A percentile compares a stretch with the other conserved stretches of the same genome.
Evolutionary conservation across 2,113 vertebrate genomes (phyloP).

Genomic region (Phodopus roborovskii): DNA sequence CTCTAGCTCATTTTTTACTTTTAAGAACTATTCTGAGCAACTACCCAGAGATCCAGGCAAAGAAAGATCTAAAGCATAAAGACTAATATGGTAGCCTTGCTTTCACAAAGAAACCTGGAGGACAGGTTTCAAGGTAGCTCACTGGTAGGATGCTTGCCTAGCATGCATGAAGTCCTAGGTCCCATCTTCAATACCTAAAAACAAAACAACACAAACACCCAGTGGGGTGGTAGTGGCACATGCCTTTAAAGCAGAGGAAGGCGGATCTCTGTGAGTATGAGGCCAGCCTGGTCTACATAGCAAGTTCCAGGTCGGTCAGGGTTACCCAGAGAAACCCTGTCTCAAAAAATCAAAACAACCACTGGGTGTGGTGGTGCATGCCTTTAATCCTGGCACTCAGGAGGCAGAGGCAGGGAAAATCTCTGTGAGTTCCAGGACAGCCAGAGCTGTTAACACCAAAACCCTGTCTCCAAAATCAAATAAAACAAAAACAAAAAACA

Average conservation of each 20-base stretch:
- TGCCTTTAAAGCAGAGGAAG: not conserved
- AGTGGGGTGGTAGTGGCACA: not conserved
- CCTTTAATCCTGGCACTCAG: not conserved
- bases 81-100: not conserved
- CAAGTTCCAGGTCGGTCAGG: not conserved
- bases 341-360: not conserved
- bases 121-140: not conserved
- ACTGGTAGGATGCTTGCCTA: not conserved
- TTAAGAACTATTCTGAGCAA: slow-evolving; percentile 15
- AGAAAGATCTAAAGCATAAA: not conserved
- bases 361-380: not conserved
- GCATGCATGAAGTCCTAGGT: not conserved
- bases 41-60: not conserved
- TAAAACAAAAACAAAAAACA: not conserved
- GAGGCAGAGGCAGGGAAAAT: not conserved
- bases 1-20: slow-evolving; percentile 28
- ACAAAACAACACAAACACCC: not conserved
- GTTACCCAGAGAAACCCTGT: not conserved
- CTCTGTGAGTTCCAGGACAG: not conserved
- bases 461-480: too few species aligned
- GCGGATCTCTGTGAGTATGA: not conserved
- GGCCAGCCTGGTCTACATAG: not conserved
- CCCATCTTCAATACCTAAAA: not conserved
- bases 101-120: slow-evolving; percentile 16
- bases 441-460: too few species aligned